phyloP scores from a whole-genome alignment of 2,888 invertebrate genomes.

The Drosophila hamatofila region DNA sequence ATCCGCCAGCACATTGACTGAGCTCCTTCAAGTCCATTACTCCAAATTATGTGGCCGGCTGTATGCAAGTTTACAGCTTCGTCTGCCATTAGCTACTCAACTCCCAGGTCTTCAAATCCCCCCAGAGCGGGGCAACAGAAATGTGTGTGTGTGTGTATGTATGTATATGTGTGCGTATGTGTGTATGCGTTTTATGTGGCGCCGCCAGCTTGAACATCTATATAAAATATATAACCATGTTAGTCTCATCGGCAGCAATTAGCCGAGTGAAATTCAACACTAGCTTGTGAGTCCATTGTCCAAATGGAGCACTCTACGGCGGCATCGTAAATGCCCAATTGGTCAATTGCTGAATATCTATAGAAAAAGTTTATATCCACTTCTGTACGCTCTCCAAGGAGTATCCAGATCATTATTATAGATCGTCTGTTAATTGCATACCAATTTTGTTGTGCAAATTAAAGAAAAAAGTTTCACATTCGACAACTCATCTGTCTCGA shows the following conservation, averaged over 20 bases:
- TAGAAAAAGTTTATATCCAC: constrained; percentile 59
- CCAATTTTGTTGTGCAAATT: neutral
- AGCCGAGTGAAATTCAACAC: constrained; percentile 77
- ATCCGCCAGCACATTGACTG: constrained; percentile 46
- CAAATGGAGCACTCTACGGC: constrained; percentile 61
- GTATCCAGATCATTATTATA: constrained; percentile 25
- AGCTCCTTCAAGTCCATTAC: constrained; percentile 53
- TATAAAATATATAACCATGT: constrained; percentile 63
- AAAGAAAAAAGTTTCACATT: constrained; percentile 12
- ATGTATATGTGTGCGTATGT: neutral
- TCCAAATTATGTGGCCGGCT: constrained; percentile 58
- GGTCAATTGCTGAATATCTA: constrained; percentile 59
- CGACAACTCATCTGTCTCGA: neutral
- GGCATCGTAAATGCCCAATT: constrained; percentile 51
- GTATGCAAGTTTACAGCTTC: constrained; percentile 69
- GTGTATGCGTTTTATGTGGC: constrained; percentile 59
- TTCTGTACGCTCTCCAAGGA: constrained; percentile 43
- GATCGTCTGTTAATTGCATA: constrained; percentile 11
- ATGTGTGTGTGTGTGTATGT: constrained; percentile 17
- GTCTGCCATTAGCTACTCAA: constrained; percentile 37
- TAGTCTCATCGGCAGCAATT: constrained; percentile 69
- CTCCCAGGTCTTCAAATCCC: constrained; percentile 22
- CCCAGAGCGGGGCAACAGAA: constrained; percentile 17
- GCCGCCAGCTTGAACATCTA: constrained; percentile 59
- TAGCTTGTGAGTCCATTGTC: constrained; percentile 68